Evolutionary conservation across 2,888 invertebrate genomes (phyloP).

Genomic region (Cheilosia vernalis): DNA sequence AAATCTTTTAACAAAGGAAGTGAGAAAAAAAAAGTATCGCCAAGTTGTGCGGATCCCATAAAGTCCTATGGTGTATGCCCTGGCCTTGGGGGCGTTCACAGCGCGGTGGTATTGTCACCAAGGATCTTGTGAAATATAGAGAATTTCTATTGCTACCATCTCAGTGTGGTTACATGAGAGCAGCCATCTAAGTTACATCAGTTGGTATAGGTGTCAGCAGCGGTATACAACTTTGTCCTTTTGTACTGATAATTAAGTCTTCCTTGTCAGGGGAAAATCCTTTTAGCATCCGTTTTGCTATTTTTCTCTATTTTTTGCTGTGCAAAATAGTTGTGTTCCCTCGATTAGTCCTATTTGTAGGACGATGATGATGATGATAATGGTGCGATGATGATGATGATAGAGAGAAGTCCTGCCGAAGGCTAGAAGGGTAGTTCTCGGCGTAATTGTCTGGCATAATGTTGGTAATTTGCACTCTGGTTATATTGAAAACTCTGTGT

Average conservation of each 20-base stretch:
- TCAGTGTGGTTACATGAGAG: background rate
- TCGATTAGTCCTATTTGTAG: constrained; percentile 66
- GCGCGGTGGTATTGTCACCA: constrained; percentile 28
- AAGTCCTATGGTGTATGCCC: constrained; percentile 35
- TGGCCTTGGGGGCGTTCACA: constrained; percentile 31
- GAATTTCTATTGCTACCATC: constrained; percentile 32
- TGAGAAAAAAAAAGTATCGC: constrained; percentile 4
- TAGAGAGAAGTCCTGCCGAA: constrained; percentile 35
- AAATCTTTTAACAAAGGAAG: constrained; percentile 48
- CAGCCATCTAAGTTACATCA: constrained; percentile 22
- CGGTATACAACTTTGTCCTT: constrained; percentile 39
- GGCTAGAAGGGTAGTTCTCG: constrained; percentile 61
- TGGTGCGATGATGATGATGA: constrained; percentile 36
- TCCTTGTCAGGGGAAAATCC: constrained; percentile 51
- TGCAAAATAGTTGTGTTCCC: constrained; percentile 52
- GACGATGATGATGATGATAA: constrained; percentile 45
- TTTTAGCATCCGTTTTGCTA: constrained; percentile 29
- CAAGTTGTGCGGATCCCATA: constrained; percentile 37
- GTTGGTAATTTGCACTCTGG: constrained; percentile 75
- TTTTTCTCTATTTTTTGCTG: constrained; percentile 12
- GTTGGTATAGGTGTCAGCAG: constrained; percentile 14
- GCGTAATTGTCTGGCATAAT: constrained; percentile 77
- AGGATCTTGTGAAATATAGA: constrained; percentile 47
- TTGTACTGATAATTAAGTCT: constrained; percentile 70
- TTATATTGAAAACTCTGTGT: constrained; percentile 56